phyloP scores from a whole-genome alignment of 2,888 invertebrate genomes.

The Drosophila mettleri region DNA sequence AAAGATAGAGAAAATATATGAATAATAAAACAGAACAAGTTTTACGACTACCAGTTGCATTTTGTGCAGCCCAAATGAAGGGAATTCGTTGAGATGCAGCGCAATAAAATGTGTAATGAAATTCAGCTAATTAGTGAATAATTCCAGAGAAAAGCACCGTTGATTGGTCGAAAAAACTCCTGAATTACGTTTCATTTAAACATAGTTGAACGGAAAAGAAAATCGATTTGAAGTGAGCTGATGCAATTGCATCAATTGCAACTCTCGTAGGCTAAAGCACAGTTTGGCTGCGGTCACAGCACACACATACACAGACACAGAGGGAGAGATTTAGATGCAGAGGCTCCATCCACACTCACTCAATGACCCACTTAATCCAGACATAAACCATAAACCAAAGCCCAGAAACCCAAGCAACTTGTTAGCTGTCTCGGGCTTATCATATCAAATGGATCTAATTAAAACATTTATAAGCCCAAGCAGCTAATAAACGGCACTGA shows the following conservation, averaged over 20 bases:
- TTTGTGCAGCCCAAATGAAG: conserved; percentile 15
- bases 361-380: conserved; percentile 68
- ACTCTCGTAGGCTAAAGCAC: conserved; percentile 2
- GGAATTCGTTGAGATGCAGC: conserved; percentile 19
- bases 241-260: conserved; percentile 25
- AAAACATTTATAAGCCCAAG: conserved; percentile 76
- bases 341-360: conserved; percentile 32
- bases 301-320: background rate
- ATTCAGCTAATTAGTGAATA: conserved; percentile 56
- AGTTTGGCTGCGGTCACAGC: conserved; percentile 26
- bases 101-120: conserved; percentile 59
- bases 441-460: conserved; percentile 76
- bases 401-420: conserved; percentile 66
- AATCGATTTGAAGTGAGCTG: background rate
- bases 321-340: conserved; percentile 2
- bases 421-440: conserved; percentile 73
- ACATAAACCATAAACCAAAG: conserved; percentile 62
- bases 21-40: conserved; percentile 22
- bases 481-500: conserved; percentile 71
- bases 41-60: conserved; percentile 49
- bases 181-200: conserved; percentile 2
- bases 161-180: conserved; percentile 15
- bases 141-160: conserved; percentile 37
- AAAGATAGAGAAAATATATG: conserved; percentile 31
- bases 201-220: background rate